Base-by-base conservation (phyloP, 2,888 invertebrate species). In the Reticulitermes lucifugus region DNA sequence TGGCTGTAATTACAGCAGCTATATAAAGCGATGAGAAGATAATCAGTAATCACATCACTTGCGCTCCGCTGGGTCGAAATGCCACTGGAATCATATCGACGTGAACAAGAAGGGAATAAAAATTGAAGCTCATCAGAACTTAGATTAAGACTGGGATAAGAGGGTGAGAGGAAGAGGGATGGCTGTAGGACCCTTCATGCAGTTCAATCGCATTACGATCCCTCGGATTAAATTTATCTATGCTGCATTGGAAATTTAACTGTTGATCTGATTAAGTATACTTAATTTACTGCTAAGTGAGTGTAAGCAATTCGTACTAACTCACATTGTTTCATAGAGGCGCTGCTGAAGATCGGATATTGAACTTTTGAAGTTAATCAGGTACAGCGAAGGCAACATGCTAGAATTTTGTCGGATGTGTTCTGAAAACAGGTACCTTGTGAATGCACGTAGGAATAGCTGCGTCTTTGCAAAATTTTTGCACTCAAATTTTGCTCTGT, bases 1-100 rank as follows among this genome's bases (percentile, higher is more conserved):
- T 79, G 55, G 46, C 79, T 79, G 29, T 79, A 79, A 79, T 79
- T 79, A 79, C 75, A 18, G 75, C 41, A 41, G 41, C 43, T 9
- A 25, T n/a, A 55, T 51, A 79, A 79, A 79, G 55, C 55, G 79
- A 79, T 79, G 79, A 79, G 41, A 55, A 79, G 79, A 79, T 55
- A 79, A 79, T 79, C 79, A 51, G 51, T 79, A 79, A 79, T 79
- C 79, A 21, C 29, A 29, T 79, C 55, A 46, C n/a, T 46, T 55
- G 25, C 79, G 79, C 79, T 79, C 55, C 51, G 29, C 79, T 79
- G 79, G 79, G 55, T 55, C 79, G 79, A 79, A 79, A 79, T 79
- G 79, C 79, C 79, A 79, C 79, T 29, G 55, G 55, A 79, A 70
- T 70, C 70, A 70, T 25, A 29, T 70, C 70, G 70, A 70, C 70